Conservation (phyloP, 1,140 invertebrate species). For the Batillaria attramentaria region DNA sequence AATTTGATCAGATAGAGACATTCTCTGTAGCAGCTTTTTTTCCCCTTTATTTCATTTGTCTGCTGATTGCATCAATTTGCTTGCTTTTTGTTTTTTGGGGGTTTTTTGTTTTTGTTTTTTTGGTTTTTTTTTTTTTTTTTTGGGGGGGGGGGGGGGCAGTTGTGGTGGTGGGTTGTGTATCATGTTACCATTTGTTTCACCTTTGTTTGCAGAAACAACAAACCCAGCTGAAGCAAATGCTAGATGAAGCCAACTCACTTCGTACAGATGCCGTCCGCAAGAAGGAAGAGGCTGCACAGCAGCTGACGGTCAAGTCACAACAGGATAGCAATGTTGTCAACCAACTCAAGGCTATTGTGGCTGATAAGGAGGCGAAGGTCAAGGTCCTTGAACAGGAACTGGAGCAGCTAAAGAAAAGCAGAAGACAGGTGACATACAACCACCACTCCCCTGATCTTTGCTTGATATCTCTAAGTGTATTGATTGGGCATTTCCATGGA, state of each 20-base stretch:
- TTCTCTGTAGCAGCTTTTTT: too few relatives aligned
- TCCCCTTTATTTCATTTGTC: too few relatives aligned
- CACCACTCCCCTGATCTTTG: not conserved
- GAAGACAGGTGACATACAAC: not conserved
- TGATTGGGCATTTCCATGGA: too few relatives aligned
- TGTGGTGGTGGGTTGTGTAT: too few relatives aligned
- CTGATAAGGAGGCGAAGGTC: slow-evolving; percentile 63
- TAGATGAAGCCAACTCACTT: slow-evolving; percentile 53
- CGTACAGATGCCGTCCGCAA: slow-evolving; percentile 47
- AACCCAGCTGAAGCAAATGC: slow-evolving; percentile 57
- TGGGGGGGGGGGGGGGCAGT: too few relatives aligned
- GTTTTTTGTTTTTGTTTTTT: too few relatives aligned
- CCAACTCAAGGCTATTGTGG: slow-evolving; percentile 64
- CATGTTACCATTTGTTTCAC: not conserved
- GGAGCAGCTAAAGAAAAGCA: slow-evolving; percentile 7
- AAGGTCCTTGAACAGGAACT: slow-evolving; percentile 58
- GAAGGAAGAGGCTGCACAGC: slow-evolving; percentile 48
- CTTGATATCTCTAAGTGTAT: too few relatives aligned
- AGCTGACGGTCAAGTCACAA: slow-evolving; percentile 58
- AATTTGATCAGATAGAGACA: too few relatives aligned
- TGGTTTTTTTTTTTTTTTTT: too few relatives aligned
- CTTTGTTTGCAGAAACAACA: slow-evolving; percentile 59
- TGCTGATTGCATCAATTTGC: too few relatives aligned
- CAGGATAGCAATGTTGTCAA: slow-evolving; percentile 66
- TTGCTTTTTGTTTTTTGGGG: too few relatives aligned